A percentile compares a stretch with the other conserved stretches of the same genome.
These are phyloP conservation scores for Eristalis intricaria DNA, from an alignment of 2,888 invertebrate genomes.

Conservation along the genomic window DNA sequence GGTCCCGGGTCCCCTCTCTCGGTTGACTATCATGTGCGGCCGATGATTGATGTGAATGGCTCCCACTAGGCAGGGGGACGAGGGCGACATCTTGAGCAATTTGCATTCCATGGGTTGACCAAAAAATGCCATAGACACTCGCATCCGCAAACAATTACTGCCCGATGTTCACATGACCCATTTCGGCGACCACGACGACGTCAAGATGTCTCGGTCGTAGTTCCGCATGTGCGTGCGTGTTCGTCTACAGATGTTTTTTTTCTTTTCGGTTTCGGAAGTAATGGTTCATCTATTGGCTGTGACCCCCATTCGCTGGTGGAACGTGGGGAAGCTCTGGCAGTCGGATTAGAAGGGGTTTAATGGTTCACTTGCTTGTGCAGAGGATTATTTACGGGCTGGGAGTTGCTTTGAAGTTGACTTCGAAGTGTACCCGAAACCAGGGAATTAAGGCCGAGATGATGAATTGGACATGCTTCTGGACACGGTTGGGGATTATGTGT, in stretches of 20 bases:
- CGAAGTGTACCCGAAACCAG: background rate
- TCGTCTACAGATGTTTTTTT: conserved; percentile 1
- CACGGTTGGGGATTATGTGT: background rate
- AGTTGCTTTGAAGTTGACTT: background rate
- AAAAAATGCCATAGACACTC: background rate
- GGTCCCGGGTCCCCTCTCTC: background rate
- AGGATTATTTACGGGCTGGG: conserved; percentile 1
- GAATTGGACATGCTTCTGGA: background rate
- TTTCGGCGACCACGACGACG: conserved; percentile 2
- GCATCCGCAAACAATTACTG: conserved; percentile 43
- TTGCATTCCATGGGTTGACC: conserved; percentile 28
- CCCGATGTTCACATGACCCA: conserved; percentile 43
- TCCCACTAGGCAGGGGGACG: conserved; percentile 21
- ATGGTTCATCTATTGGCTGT: background rate
- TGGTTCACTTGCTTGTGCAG: conserved; percentile 9
- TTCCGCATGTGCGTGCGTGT: conserved; percentile 9
- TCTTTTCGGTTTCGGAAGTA: background rate
- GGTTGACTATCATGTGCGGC: conserved; percentile 49
- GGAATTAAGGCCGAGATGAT: background rate
- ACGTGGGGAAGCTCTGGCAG: conserved; percentile 1
- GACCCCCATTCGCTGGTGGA: conserved; percentile 6
- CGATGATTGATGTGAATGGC: conserved; percentile 60
- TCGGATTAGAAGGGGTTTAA: conserved; percentile 17
- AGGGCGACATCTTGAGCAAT: background rate
- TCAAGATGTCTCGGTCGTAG: conserved; percentile 13